Percentiles rank a stretch among this genome's conserved stretches.
phyloP scores from a whole-genome alignment of 1,140 invertebrate genomes.

The Diabrotica undecimpunctata region DNA sequence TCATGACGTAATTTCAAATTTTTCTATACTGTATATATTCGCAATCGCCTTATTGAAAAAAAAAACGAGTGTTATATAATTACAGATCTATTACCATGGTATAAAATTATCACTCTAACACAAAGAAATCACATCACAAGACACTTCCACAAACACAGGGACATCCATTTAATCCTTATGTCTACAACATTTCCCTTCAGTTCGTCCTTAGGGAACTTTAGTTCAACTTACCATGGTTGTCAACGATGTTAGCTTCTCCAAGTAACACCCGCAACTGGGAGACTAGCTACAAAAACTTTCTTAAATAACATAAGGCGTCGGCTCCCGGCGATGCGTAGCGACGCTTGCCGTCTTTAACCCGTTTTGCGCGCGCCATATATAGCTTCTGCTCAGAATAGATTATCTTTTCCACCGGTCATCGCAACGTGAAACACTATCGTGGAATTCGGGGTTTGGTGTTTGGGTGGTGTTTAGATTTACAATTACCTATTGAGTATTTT shows the following conservation, averaged over 20 bases:
- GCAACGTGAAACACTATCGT: slow-evolving; percentile 36
- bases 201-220: too few species aligned
- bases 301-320: slow-evolving; percentile 43
- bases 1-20: too few species aligned
- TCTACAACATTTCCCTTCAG: background rate
- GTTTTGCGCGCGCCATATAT: slow-evolving; percentile 42
- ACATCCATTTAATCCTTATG: background rate
- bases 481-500: background rate
- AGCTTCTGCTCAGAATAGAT: slow-evolving; percentile 43
- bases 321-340: slow-evolving; percentile 19
- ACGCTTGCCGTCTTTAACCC: slow-evolving; percentile 18
- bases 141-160: background rate
- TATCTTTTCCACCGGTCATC: slow-evolving; percentile 13
- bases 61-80: too few species aligned
- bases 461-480: background rate
- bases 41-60: too few species aligned
- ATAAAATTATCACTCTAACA: background rate
- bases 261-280: slow-evolving; percentile 42
- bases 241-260: slow-evolving; percentile 33
- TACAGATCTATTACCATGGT: too few species aligned
- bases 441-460: slow-evolving; percentile 15
- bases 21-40: too few species aligned
- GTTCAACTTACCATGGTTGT: slow-evolving; percentile 40
- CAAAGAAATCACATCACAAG: slow-evolving; percentile 7
- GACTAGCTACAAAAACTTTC: slow-evolving; percentile 12